Conservation (phyloP, 1,140 invertebrate genomes). For the Drosophila navojoa region DNA sequence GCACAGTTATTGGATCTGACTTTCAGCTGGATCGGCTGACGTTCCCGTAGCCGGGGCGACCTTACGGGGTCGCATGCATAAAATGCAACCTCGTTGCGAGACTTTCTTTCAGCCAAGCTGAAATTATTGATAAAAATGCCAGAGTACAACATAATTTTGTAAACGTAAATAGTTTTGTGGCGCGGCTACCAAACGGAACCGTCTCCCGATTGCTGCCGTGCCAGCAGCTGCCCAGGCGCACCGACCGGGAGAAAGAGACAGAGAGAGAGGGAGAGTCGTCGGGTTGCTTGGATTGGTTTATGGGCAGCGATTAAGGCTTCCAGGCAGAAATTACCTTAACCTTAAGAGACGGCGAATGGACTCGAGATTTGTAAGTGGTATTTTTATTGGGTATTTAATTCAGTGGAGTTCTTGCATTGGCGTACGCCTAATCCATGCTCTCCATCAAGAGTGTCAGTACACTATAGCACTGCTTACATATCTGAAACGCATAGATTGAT, state of each 20-base stretch:
- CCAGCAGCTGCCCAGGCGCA: not conserved
- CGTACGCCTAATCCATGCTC: slow-evolving; percentile 36
- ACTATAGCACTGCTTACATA: slow-evolving; percentile 61
- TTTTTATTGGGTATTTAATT: slow-evolving; percentile 15
- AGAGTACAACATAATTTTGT: slow-evolving; percentile 41
- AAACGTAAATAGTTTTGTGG: slow-evolving; percentile 36
- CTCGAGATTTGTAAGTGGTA: not conserved
- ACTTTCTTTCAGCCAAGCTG: slow-evolving; percentile 56
- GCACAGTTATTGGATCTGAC: slow-evolving; percentile 29
- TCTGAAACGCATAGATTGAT: slow-evolving; percentile 18
- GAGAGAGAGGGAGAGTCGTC: not conserved
- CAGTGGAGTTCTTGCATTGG: not conserved
- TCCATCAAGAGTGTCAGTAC: slow-evolving; percentile 55
- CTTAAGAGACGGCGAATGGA: not conserved
- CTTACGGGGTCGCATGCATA: slow-evolving; percentile 73
- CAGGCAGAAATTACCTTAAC: slow-evolving; percentile 11
- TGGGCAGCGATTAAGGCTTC: slow-evolving; percentile 21
- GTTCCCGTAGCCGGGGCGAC: slow-evolving; percentile 38
- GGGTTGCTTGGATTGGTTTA: slow-evolving; percentile 15
- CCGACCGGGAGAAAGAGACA: not conserved
- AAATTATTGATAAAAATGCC: slow-evolving; percentile 53
- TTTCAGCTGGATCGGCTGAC: slow-evolving; percentile 31
- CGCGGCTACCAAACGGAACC: slow-evolving; percentile 29
- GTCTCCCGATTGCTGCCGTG: slow-evolving; percentile 18
- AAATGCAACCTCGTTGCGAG: slow-evolving; percentile 56